Evolutionary conservation across 2,113 vertebrate species (phyloP), one percentile per base, ranked within the genome.

Genomic region (Numenius arquata): DNA sequence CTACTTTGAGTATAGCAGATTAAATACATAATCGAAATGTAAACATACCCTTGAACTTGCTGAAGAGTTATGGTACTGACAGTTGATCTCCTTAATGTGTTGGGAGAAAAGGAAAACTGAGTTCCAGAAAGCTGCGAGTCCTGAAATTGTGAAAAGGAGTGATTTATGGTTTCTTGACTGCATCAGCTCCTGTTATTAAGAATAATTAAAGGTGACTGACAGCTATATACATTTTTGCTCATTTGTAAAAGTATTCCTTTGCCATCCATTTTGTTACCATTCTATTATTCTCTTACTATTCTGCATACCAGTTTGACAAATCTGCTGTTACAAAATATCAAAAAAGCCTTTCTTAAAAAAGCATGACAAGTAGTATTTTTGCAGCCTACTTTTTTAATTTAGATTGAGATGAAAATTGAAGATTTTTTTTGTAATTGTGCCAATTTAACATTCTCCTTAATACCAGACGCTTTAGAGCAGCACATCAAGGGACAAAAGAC

Each of bases 141-240:
- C 43, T 83, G 48, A 63, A 86, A 59, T 74, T 67, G 26, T 67
- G 61, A 83, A 52, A n/a, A 47, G 26, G 41, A 68, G 48, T 41
- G 45, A 55, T 74, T 75, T 88, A n/a, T 55, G 11, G 15, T 90
- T 61, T 52, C 82, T 83, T 58, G 78, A 48, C 41, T 62, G 30
- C 15, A 15, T 85, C 45, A 40, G 4, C 11, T 84, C 66, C n/a
- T 65, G 26, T 67, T 91, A 59, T 65, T 78, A 55, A 59, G 74
- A 88, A 63, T 77, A 75, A 41, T 88, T 85, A 63, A 78, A 77
- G 25, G n/a, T 96, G 89, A 91, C 32, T 95, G 95, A 92, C 68
- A 73, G 72, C 38, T 56, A 17, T 88, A 55, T 45, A 48, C 47
- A 43, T 55, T 62, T 81, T 93, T 90, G 36, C 26, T 91, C 32